phyloP scores from a whole-genome alignment of 1,140 invertebrate genomes.

The Bactericera cockerelli region DNA sequence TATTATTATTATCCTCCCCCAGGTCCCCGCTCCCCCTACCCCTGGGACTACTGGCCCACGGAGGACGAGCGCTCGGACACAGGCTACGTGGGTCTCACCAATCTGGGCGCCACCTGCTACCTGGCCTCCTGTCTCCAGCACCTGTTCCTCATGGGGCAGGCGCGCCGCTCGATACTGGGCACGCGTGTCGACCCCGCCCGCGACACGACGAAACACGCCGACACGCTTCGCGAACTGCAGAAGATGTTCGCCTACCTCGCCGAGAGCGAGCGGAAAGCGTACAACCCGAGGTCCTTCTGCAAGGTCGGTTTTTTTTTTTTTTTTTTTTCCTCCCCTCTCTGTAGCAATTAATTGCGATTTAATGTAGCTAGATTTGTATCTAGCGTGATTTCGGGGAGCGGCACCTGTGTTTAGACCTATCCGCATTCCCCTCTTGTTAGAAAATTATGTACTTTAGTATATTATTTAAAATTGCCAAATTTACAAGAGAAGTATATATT shows the following conservation, averaged over 20 bases:
- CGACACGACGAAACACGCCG: conserved; percentile 48
- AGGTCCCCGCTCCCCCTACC: conserved; percentile 69
- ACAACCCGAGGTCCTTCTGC: conserved; percentile 88
- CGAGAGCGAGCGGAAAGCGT: conserved; percentile 87
- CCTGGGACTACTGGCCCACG: conserved; percentile 94
- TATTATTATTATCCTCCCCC: no score
- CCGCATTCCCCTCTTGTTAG: no score
- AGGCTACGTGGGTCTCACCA: conserved; percentile 85
- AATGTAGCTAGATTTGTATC: no score
- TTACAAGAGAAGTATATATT: no score
- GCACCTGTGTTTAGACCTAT: no score
- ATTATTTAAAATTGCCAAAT: no score
- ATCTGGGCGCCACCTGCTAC: conserved; percentile 89
- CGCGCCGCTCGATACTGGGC: conserved; percentile 60
- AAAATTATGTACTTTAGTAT: no score
- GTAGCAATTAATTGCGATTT: no score
- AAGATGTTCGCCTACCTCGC: conserved; percentile 89
- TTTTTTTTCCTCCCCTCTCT: no score
- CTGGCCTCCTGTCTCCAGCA: conserved; percentile 96
- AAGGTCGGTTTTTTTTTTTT: conserved; percentile 45
- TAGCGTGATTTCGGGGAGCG: no score
- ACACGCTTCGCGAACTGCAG: conserved; percentile 72
- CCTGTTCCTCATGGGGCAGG: conserved; percentile 90
- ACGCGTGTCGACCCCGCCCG: conserved; percentile 42
- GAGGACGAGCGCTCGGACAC: conserved; percentile 85